Evolutionary conservation across 2,113 vertebrate genomes (phyloP).

Genomic region (Reinhardtius hippoglossoides): DNA sequence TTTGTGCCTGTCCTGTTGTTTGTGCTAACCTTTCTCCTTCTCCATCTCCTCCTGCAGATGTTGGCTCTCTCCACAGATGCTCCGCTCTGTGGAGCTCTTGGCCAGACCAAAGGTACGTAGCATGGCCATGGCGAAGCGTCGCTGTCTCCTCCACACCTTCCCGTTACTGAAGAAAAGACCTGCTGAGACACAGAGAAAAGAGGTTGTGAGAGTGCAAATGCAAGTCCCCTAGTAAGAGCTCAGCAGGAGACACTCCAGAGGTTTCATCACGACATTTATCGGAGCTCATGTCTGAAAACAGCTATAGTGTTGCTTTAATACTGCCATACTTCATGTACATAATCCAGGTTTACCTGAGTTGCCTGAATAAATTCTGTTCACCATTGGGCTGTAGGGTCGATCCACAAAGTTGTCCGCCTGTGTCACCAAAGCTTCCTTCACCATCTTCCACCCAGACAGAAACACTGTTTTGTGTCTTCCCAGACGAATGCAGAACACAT

Average conservation of each 20-base stretch:
- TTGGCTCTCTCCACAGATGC: constrained; percentile 84
- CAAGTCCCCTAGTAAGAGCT: too few species aligned
- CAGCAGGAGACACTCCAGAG: too few species aligned
- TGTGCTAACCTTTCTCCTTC: constrained; percentile 80
- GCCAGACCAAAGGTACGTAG: constrained; percentile 86
- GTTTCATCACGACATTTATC: too few species aligned
- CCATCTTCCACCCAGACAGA: constrained; percentile 80
- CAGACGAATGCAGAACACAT: constrained; percentile 73
- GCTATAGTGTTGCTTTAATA: too few species aligned
- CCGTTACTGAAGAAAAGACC: constrained; percentile 83
- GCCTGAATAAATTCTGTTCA: constrained; percentile 69
- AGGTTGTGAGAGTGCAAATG: too few species aligned
- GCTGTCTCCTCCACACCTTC: constrained; percentile 83
- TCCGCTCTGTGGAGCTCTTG: constrained; percentile 80
- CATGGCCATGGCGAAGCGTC: constrained; percentile 81
- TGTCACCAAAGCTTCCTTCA: constrained; percentile 85
- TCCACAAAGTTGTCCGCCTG: constrained; percentile 83
- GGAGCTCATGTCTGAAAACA: too few species aligned
- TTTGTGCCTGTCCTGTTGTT: neutral
- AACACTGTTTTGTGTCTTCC: constrained; percentile 69
- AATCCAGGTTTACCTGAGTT: constrained; percentile 67
- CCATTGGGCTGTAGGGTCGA: constrained; percentile 74
- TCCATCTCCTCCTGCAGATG: constrained; percentile 80
- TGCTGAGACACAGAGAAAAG: constrained; percentile 27
- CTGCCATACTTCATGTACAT: neutral